phyloP scores from a whole-genome alignment of 2,797 vertebrate genomes.

The Hippopotamyrus pictus region DNA sequence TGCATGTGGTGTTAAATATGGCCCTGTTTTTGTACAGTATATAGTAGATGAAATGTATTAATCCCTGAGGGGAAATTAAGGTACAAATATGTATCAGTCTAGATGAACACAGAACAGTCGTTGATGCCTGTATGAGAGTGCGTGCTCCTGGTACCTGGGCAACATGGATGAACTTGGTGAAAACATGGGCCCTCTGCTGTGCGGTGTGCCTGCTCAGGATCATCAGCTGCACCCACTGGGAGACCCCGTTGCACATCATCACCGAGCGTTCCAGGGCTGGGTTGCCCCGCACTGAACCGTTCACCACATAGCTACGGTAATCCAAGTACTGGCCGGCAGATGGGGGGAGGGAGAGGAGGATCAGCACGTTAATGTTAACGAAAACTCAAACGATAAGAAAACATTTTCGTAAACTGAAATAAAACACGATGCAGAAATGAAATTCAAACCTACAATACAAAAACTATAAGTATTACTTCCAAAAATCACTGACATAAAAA shows the following conservation, averaged over 20 bases:
- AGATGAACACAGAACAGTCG: background rate
- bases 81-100: background rate
- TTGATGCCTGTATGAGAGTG: background rate
- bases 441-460: background rate
- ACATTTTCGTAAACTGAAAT: background rate
- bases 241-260: constrained; percentile 83
- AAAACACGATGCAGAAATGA: background rate
- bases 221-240: constrained; percentile 92
- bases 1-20: background rate
- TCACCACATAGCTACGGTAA: constrained; percentile 78
- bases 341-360: background rate
- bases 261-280: constrained; percentile 77
- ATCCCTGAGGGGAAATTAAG: background rate
- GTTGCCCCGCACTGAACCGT: constrained; percentile 73
- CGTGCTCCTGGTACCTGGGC: constrained; percentile 66
- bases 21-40: background rate
- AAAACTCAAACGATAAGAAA: background rate
- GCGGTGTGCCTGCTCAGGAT: constrained; percentile 81
- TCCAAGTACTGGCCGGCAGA: constrained; percentile 66
- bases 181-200: constrained; percentile 80
- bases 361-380: background rate
- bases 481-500: background rate
- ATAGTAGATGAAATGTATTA: background rate
- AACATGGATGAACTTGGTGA: constrained; percentile 84
- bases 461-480: background rate